A percentile compares a stretch with the other conserved stretches of the same genome.
phyloP scores from a whole-genome alignment of 2,797 vertebrate genomes.

The Squalus acanthias region DNA sequence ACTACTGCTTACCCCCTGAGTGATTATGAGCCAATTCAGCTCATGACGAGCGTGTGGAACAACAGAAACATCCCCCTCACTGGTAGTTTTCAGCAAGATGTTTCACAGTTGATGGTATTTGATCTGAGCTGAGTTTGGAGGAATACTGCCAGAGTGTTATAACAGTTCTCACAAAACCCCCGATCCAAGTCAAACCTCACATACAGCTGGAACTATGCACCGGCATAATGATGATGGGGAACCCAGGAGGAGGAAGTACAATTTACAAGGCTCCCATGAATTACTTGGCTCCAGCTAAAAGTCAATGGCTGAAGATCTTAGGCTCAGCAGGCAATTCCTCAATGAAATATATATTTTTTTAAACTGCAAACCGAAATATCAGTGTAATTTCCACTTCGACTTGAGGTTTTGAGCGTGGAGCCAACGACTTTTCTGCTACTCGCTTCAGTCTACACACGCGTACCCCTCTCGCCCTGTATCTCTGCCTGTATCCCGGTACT shows the following conservation, averaged over 20 bases:
- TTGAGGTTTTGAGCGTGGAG: background rate
- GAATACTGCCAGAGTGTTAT: background rate
- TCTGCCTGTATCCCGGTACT: no score
- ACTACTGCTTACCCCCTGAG: no score
- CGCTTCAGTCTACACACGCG: no score
- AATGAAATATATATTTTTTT: background rate
- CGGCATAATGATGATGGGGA: background rate
- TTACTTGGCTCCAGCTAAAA: background rate
- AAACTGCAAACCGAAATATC: background rate
- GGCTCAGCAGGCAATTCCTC: background rate
- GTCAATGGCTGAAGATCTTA: background rate
- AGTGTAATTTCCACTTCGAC: background rate
- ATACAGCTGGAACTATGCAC: background rate
- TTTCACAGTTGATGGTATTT: background rate
- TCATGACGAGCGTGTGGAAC: background rate
- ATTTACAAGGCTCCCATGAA: background rate
- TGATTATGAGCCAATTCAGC: background rate
- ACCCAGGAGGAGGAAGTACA: background rate
- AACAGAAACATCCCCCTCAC: background rate
- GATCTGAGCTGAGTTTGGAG: background rate
- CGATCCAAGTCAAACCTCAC: background rate
- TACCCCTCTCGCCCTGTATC: no score
- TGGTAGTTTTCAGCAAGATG: background rate
- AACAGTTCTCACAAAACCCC: background rate
- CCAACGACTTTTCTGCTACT: background rate